A percentile compares a stretch with the other conserved stretches of the same genome.
These are phyloP conservation scores for Cephus nigrinus DNA, from an alignment of 2,888 invertebrate genomes.

Conservation along the genomic window DNA sequence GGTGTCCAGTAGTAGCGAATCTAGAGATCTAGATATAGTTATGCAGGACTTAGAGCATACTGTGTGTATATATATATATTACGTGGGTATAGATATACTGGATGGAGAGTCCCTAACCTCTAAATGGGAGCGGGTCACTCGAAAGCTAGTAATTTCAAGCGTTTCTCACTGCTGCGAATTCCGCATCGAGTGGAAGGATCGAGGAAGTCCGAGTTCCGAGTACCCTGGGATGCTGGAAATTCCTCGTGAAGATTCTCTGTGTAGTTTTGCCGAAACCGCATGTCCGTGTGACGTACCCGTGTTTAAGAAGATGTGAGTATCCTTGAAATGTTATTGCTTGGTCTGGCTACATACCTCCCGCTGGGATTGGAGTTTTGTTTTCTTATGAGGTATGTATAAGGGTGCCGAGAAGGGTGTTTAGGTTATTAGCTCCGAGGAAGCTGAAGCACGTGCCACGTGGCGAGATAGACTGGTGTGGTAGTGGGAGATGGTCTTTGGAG, in stretches of 20 bases:
- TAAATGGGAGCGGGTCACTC: not conserved
- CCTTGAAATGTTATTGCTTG: slow-evolving; percentile 2
- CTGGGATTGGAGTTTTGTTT: not conserved
- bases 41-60: not conserved
- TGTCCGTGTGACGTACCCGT: not conserved
- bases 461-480: not conserved
- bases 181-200: not conserved
- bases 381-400: not conserved
- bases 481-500: not conserved
- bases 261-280: not conserved
- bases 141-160: not conserved
- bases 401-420: not conserved
- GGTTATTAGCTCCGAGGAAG: not conserved
- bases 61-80: too few relatives aligned
- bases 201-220: not conserved
- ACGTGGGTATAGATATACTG: not conserved
- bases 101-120: not conserved
- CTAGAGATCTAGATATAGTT: not conserved
- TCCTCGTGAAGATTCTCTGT: not conserved
- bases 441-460: not conserved
- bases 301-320: not conserved
- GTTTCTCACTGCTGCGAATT: not conserved
- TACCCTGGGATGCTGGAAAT: not conserved
- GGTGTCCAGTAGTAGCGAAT: not conserved
- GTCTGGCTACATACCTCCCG: not conserved